Base-by-base conservation (phyloP, 1,140 invertebrate species). In the Panulirus ornatus region DNA sequence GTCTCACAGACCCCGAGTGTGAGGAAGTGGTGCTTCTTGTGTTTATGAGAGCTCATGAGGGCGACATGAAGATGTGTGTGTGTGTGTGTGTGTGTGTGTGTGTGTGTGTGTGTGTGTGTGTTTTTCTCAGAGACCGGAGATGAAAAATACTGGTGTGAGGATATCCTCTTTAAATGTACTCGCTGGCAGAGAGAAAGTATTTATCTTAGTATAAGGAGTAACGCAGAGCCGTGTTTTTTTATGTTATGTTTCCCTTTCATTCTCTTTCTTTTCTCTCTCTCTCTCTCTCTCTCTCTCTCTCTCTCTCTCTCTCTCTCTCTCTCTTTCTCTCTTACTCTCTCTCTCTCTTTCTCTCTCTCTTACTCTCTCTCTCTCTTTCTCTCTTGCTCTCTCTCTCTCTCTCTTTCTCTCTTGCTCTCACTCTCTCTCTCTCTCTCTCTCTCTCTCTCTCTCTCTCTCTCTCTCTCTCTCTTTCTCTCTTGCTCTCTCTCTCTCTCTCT, bases 401-500 rank as follows among this genome's bases (percentile, higher is more conserved):
- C 14, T 22, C 44, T 70, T 22, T 27, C 76, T 51, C 76, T 47
- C 44, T 51, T 44, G 27, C 42, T 51, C 76, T 79, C 76, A 30
- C 44, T 51, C 42, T 51, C 42, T 73, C 70, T 73, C 70, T 73
- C 70, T 73, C 70, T 73, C 70, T 73, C 70, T 73, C 70, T 73
- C 70, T 73, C 70, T 73, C 70, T 73, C 70, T 73, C n/a, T n/a
- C n/a, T n/a, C 70, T 34, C 30, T 34, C 11, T 40, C 30, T 66
- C 63, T 66, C 22, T 66, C 51, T 58, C 51, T 22, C n/a, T n/a
- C n/a, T n/a, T n/a, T 58, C 51, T 22, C n/a, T n/a, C n/a, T n/a
- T n/a, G n/a, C n/a, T n/a, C n/a, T n/a, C n/a, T 11, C 22, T 58
- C 22, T 58, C 51, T 58, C 51, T 58, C 51, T 58, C 51, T 22